Evolutionary conservation across 35 echinoderm and acorn worm species (phyloP), one percentile per base, ranked within the genome.

Genomic region (Anneissia japonica): DNA sequence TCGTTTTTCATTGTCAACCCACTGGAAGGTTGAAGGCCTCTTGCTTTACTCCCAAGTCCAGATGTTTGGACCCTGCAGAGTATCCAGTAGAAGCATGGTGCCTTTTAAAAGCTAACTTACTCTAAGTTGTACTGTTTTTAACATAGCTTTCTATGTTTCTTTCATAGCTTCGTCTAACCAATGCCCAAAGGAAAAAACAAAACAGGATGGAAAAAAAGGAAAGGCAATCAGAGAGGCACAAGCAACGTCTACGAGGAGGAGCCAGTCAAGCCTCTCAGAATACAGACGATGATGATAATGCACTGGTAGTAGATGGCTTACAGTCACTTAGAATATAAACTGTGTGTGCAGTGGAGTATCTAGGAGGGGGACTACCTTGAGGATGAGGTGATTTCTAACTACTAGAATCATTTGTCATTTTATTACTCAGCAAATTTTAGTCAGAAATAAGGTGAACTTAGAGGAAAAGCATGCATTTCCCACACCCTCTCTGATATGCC

Each of bases 161-260:
- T 76, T 72, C 29, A 46, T 28, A 74, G 37, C 39, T 78, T 26
- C 75, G 46, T 73, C 30, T 81, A 41, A 97, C 73, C 32, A 86
- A 76, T 41, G 38, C 91, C 55, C 72, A 82, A 10, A 45, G 51
- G 40, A 97, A 93, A 72, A 79, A 86, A 36, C 88, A 90, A 35
- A 80, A 90, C 51, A 90, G 56, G 46, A 29, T 83, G 13, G 94
- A 97, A 41, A 93, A 93, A 85, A 90, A 97, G 39, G 84, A 92
- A 89, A 73, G 91, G 16, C 87, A 93, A 74, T 85, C 75, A 77
- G 94, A 93, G 64, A 93, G 91, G 56, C 87, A 93, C n/a, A 81
- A 74, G 45, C 84, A 90, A 77, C 90, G 80, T 81, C 35, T 97
- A 34, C 77, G 74, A 75, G 94, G 91, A 23, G n/a, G n/a, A n/a